Evolutionary conservation across 2,113 vertebrate species (phyloP).

Genomic region (Oncorhynchus gorbuscha): DNA sequence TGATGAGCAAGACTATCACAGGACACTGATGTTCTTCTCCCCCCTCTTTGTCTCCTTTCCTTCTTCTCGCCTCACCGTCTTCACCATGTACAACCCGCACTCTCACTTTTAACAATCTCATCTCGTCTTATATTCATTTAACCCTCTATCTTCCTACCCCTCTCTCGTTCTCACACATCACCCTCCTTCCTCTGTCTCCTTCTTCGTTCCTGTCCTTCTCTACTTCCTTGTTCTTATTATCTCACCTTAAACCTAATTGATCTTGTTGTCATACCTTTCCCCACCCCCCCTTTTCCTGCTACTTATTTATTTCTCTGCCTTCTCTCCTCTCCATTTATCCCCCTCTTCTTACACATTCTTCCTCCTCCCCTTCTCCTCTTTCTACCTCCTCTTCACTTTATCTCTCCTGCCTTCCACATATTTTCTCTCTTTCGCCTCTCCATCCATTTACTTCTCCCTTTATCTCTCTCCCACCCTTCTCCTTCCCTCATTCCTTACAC

Average conservation of each 20-base stretch:
- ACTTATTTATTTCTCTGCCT: not conserved
- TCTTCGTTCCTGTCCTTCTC: too few relatives aligned
- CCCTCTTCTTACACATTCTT: conserved; percentile 1
- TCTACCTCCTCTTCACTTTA: not conserved
- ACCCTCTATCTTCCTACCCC: too few relatives aligned
- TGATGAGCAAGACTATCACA: conserved; percentile 28
- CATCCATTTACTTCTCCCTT: not conserved
- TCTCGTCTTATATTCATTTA: too few relatives aligned
- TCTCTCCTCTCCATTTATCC: not conserved
- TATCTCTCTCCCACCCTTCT: not conserved
- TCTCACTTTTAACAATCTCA: too few relatives aligned
- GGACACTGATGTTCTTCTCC: conserved; percentile 16
- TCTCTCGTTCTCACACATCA: too few relatives aligned
- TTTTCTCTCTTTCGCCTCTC: too few relatives aligned
- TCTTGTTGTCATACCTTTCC: not conserved
- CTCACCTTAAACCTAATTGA: too few relatives aligned
- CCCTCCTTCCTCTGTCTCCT: too few relatives aligned
- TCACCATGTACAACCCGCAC: too few relatives aligned
- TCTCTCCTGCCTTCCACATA: conserved; percentile 15
- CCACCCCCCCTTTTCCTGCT: not conserved
- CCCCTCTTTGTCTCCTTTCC: not conserved
- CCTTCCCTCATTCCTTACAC: conserved; percentile 4
- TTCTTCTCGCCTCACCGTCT: too few relatives aligned
- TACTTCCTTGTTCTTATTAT: too few relatives aligned
- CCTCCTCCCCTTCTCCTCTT: not conserved